Conservation (phyloP, 2,113 vertebrate species). For the Pituophis catenifer region DNA sequence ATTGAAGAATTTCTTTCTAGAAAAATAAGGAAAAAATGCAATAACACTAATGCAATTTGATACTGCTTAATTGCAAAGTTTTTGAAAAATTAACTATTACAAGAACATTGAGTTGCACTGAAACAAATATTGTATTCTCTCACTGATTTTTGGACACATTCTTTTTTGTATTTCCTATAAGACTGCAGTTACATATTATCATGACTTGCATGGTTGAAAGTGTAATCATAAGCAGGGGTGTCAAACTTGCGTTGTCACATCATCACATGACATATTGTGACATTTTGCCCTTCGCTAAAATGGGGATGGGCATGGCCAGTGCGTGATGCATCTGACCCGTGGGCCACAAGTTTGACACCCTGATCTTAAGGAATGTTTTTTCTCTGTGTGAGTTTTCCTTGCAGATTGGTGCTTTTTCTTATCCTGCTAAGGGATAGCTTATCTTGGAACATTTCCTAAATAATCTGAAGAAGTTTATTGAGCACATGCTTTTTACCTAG, state of each 20-base stretch:
- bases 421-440: neutral
- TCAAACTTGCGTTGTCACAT: too few species aligned
- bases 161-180: neutral
- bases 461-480: neutral
- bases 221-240: neutral
- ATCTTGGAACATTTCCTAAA: neutral
- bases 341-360: too few species aligned
- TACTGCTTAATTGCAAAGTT: neutral
- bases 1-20: conserved; percentile 69
- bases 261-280: too few species aligned
- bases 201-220: neutral
- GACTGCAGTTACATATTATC: neutral
- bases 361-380: neutral
- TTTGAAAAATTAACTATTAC: neutral
- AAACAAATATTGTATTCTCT: neutral
- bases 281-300: too few species aligned
- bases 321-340: too few species aligned
- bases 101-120: neutral
- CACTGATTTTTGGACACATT: neutral
- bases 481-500: neutral
- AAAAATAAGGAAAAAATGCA: neutral
- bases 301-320: too few species aligned
- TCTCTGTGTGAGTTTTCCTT: neutral
- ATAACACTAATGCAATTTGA: neutral
- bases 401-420: neutral